Base-by-base conservation (phyloP, 2,113 vertebrate species). In the Corythaixoides concolor region DNA sequence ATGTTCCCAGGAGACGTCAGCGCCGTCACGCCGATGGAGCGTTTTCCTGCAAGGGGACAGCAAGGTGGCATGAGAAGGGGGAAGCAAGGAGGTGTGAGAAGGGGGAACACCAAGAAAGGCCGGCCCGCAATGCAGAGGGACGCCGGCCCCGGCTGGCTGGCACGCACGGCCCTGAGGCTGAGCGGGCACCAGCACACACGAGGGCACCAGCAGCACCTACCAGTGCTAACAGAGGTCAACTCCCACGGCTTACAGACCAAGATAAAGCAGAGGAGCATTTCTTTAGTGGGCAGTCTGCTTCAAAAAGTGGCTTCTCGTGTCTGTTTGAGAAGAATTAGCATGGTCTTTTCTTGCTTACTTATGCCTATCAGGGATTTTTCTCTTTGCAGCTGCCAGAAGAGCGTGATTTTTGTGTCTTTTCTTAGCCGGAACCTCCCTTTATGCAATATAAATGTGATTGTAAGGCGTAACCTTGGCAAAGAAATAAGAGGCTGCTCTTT, bases 1-100 rank as follows among this genome's bases (percentile, higher is more conserved):
- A 98, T 91, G 90, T 96, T 98, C 37, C 97, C 97, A 2, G 95
- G 87, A 2, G 98, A 96, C 0, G 90, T 87, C 70, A 94, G 73
- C 0, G 83, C 73, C 0, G 32, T 96, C 83, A 98, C 97, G 0
- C 63, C 37, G 90, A 97, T 85, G 68, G 93, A 97, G 53, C 45
- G 95, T 73, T 77, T 97, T 22, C 97, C 97, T 98, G 93, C 32
- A 84, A 76, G 43, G 27, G 60, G 37, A 74, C 52, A 78, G 74
- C 35, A 37, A 15, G 9, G 32, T 1, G 3, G 35, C 2, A 0
- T 69, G 41, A 74, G 32, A 69, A 56, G 33, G 26, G 35, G 1
- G 5, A 10, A 43, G 41, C 41, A 43, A 39, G 39, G 39, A 9
- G 39, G n/a, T 2, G 1, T 69, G 41, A 74, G 32, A 69, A 56